Percentiles rank a stretch among this genome's conserved stretches.
Evolutionary conservation across 2,888 invertebrate genomes (phyloP).

Genomic region (Calephelis perditalis): DNA sequence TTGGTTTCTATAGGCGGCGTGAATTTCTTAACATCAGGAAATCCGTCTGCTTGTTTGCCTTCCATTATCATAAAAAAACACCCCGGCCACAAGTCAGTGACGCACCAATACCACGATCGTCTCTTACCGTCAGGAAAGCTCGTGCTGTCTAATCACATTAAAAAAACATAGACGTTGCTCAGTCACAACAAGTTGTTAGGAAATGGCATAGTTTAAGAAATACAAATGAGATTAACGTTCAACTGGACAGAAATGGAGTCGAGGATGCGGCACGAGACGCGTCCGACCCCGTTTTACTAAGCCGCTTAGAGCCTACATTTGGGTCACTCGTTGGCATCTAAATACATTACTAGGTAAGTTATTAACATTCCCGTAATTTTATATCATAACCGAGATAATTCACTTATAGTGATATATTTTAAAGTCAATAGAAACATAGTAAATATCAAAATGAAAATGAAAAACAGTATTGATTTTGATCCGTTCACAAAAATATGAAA

Average conservation of each 20-base stretch:
- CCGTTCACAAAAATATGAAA: no score
- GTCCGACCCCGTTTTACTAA: conserved; percentile 16
- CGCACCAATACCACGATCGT: no score
- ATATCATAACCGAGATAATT: no score
- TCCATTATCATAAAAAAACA: no score
- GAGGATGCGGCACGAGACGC: conserved; percentile 12
- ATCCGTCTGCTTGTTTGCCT: not conserved
- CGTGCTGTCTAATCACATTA: no score
- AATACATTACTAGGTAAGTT: not conserved
- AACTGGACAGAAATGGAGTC: not conserved
- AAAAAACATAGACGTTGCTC: not conserved
- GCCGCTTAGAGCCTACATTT: not conserved
- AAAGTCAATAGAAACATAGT: no score
- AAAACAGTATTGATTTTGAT: no score
- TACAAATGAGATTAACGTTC: not conserved
- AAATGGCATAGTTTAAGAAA: not conserved
- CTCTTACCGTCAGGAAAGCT: not conserved
- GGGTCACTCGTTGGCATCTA: conserved; percentile 1
- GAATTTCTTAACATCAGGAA: not conserved
- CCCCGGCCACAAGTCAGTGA: no score
- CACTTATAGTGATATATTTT: no score
- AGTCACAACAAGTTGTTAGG: conserved; percentile 6
- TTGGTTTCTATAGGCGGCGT: no score
- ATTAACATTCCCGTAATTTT: no score
- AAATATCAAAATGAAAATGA: no score